A percentile compares a stretch with the other conserved stretches of the same genome.
These are phyloP conservation scores for Mesorhabditis sp. DNA, from an alignment of 2,888 invertebrate species.

Conservation along the genomic window DNA sequence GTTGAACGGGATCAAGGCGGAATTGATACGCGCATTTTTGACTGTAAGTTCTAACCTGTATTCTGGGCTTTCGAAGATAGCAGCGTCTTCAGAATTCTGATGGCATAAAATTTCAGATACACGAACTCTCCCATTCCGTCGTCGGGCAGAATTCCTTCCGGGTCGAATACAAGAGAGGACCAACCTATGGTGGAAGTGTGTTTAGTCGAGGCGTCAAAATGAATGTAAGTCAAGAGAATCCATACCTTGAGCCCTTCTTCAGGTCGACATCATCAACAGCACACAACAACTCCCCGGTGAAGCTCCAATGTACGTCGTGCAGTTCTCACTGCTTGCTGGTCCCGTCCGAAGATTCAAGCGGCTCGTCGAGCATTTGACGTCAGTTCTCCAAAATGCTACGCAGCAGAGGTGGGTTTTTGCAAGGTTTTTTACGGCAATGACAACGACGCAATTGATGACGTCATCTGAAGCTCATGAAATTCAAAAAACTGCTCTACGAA, in stretches of 20 bases:
- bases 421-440: no score
- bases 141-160: constrained; percentile 94
- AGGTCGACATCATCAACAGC: constrained; percentile 44
- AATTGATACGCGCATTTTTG: constrained; percentile 93
- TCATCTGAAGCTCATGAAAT: no score
- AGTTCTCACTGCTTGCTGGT: constrained; percentile 50
- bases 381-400: constrained; percentile 47
- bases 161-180: constrained; percentile 89
- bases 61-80: background rate
- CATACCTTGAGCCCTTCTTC: constrained; percentile 6
- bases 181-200: constrained; percentile 68
- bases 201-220: constrained; percentile 58
- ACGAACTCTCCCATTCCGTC: constrained; percentile 93
- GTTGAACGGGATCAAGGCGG: constrained; percentile 92
- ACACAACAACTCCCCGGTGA: constrained; percentile 40
- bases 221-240: constrained; percentile 34
- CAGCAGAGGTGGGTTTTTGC: constrained; percentile 26
- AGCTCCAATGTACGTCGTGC: constrained; percentile 54
- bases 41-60: constrained; percentile 72
- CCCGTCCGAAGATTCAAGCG: constrained; percentile 55
- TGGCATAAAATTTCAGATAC: constrained; percentile 69
- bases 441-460: no score
- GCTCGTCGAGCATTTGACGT: constrained; percentile 56
- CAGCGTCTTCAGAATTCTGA: background rate
- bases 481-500: no score